These are phyloP conservation scores for Athene noctua DNA, from an alignment of 2,113 vertebrate genomes.

Conservation along the genomic window DNA sequence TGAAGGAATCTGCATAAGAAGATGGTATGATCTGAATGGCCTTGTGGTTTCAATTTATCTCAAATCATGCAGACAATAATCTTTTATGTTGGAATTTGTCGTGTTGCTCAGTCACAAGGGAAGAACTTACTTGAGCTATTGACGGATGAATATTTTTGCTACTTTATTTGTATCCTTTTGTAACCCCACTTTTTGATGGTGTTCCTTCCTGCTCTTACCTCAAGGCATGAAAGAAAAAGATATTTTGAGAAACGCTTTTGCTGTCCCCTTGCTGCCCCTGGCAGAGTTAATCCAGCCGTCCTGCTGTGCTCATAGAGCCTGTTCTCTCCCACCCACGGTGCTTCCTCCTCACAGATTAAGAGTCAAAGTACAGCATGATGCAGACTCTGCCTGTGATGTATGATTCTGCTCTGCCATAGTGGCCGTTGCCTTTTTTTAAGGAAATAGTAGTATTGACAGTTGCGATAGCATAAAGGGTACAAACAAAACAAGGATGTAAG, in stretches of 20 bases:
- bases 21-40: background rate
- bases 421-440: background rate
- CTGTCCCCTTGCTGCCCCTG: slow-evolving; percentile 42
- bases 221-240: slow-evolving; percentile 44
- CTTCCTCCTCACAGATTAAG: slow-evolving; percentile 63
- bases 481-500: background rate
- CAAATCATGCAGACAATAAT: background rate
- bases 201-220: slow-evolving; percentile 53
- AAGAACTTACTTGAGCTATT: background rate
- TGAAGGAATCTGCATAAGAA: slow-evolving; percentile 23
- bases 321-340: slow-evolving; percentile 10
- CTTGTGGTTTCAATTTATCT: slow-evolving; percentile 3
- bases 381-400: slow-evolving; percentile 23
- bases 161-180: slow-evolving; percentile 31
- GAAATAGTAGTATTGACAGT: background rate
- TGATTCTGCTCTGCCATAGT: slow-evolving; percentile 20
- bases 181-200: slow-evolving; percentile 35
- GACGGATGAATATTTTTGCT: background rate
- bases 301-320: slow-evolving; percentile 52
- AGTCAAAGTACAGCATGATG: slow-evolving; percentile 63
- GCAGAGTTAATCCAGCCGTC: slow-evolving; percentile 32
- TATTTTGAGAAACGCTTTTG: slow-evolving; percentile 57
- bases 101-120: background rate
- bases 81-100: background rate
- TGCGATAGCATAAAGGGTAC: background rate